phyloP scores from a whole-genome alignment of 2,113 vertebrate genomes.

The Paracanthobrama guichenoti region DNA sequence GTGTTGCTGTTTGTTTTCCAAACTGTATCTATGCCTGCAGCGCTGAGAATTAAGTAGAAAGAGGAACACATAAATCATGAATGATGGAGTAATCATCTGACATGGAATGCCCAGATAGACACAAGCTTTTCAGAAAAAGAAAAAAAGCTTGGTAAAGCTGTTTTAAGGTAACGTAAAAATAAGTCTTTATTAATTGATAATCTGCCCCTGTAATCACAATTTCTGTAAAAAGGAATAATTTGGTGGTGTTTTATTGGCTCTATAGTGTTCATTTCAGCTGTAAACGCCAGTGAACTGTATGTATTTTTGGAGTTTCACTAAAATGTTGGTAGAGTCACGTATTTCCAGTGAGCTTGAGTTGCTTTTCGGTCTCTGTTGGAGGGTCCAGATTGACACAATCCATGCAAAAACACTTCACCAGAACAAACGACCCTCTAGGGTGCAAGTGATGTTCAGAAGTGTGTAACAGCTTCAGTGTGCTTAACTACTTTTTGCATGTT shows the following conservation, averaged over 20 bases:
- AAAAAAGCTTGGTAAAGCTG: too few species aligned
- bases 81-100: slow-evolving; percentile 18
- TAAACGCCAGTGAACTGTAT: too few species aligned
- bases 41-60: slow-evolving; percentile 55
- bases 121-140: background rate
- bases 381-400: background rate
- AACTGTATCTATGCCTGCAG: slow-evolving; percentile 69
- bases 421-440: background rate
- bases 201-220: too few species aligned
- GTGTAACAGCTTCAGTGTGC: background rate
- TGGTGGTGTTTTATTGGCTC: too few species aligned
- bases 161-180: too few species aligned
- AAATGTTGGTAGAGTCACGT: background rate
- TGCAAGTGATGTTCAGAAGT: background rate
- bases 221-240: too few species aligned
- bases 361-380: background rate
- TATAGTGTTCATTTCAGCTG: too few species aligned
- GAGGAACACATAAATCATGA: slow-evolving; percentile 32
- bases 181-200: too few species aligned
- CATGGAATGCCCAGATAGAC: background rate
- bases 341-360: background rate
- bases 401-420: slow-evolving; percentile 23
- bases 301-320: background rate
- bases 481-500: background rate
- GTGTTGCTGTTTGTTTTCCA: slow-evolving; percentile 73